phyloP scores from a whole-genome alignment of 2,113 vertebrate genomes.

The Columbina picui region DNA sequence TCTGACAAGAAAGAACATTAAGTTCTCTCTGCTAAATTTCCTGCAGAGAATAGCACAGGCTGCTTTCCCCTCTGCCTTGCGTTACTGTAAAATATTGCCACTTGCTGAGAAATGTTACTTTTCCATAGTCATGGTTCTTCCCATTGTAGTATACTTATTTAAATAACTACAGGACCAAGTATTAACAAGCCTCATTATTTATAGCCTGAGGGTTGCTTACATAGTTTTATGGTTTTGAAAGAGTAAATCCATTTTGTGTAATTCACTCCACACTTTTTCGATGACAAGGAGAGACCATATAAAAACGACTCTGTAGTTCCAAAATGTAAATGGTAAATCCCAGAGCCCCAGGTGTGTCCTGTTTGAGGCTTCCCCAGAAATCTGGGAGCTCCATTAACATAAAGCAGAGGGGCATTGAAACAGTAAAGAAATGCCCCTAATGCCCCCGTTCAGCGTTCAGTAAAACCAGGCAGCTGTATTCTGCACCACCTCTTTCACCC shows the following conservation, averaged over 20 bases:
- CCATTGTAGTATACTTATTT: not conserved
- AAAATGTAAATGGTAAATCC: not conserved
- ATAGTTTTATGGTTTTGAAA: not conserved
- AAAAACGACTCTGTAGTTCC: not conserved
- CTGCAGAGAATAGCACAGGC: not conserved
- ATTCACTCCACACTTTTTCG: not conserved
- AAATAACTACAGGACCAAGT: not conserved
- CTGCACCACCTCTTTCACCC: not conserved
- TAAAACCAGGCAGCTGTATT: not conserved
- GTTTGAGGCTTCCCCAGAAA: not conserved
- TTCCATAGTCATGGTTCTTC: not conserved
- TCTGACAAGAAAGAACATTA: conserved; percentile 47
- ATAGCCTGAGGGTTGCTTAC: not conserved
- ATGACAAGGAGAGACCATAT: not conserved
- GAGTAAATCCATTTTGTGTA: not conserved
- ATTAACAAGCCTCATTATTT: not conserved
- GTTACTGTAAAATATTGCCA: not conserved
- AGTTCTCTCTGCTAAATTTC: conserved; percentile 25
- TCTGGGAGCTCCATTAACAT: not conserved
- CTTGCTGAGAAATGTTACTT: not conserved
- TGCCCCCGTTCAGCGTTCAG: too few species aligned
- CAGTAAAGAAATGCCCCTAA: not conserved
- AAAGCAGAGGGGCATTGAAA: not conserved
- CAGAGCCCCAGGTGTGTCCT: not conserved
- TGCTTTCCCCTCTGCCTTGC: not conserved